Conservation (phyloP, 2,797 vertebrate species). For the Calcarius lapponicus region DNA sequence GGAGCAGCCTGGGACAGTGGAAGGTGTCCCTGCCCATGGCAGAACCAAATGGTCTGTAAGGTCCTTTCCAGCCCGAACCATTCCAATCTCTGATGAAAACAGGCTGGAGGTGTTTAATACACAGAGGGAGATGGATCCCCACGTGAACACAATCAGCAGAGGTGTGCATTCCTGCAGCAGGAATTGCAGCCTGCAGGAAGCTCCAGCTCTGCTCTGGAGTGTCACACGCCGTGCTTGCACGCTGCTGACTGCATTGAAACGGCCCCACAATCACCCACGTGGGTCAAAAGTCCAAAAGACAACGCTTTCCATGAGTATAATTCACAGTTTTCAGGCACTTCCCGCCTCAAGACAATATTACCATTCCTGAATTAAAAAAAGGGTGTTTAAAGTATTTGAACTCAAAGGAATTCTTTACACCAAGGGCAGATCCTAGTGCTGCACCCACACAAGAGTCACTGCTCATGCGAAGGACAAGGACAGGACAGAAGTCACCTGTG, state of each 20-base stretch:
- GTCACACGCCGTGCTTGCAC: background rate
- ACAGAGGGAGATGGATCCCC: accelerated
- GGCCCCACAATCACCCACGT: accelerated
- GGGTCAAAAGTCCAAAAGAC: background rate
- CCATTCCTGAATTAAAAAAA: background rate
- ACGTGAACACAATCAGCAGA: accelerated
- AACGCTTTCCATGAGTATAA: accelerated
- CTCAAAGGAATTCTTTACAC: background rate
- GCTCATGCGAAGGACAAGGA: accelerated
- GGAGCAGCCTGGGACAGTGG: background rate
- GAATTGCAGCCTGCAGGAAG: background rate
- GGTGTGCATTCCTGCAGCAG: accelerated
- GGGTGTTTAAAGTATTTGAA: background rate
- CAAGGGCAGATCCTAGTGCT: accelerated
- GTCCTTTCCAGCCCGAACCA: background rate
- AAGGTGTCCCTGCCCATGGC: background rate
- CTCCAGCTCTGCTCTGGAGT: background rate
- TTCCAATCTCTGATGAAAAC: background rate
- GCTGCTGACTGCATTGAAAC: background rate
- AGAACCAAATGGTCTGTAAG: background rate
- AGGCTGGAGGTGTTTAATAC: background rate
- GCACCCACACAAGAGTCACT: accelerated
- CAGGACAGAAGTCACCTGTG: background rate
- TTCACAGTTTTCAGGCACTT: background rate
- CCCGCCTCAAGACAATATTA: background rate